Conservation (phyloP, 2,888 invertebrate species). For the Eupithecia vulgata region DNA sequence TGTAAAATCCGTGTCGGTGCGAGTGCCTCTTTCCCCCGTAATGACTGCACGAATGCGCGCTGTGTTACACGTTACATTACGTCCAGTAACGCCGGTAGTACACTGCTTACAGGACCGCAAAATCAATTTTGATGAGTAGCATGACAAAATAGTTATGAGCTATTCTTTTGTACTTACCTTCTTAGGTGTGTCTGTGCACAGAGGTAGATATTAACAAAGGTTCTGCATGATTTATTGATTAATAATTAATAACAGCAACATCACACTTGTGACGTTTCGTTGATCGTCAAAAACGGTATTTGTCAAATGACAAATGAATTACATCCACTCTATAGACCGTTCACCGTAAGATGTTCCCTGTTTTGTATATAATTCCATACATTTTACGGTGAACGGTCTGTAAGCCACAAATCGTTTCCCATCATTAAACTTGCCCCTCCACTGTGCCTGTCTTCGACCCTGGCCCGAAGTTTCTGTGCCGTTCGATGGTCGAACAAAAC, state of each 20-base stretch:
- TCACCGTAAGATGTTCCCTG: too few species aligned
- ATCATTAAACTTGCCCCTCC: neutral
- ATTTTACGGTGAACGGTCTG: too few species aligned
- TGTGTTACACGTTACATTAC: too few species aligned
- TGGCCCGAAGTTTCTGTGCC: slow-evolving; percentile 39
- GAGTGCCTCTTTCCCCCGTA: too few species aligned
- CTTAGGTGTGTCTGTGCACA: neutral
- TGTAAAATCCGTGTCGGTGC: too few species aligned
- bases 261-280: neutral
- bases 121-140: neutral
- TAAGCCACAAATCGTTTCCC: neutral
- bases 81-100: too few species aligned
- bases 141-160: neutral
- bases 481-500: slow-evolving; percentile 59
- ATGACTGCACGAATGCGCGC: too few species aligned
- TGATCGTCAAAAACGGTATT: neutral
- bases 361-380: too few species aligned
- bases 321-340: neutral
- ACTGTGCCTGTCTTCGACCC: slow-evolving; percentile 14
- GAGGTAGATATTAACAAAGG: too few species aligned
- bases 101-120: neutral
- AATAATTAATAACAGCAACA: neutral
- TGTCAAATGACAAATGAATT: neutral
- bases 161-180: neutral
- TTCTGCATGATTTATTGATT: neutral